A percentile compares a stretch with the other conserved stretches of the same genome.
Evolutionary conservation across 2,888 invertebrate species (phyloP).

Genomic region (Halocaridina rubra): DNA sequence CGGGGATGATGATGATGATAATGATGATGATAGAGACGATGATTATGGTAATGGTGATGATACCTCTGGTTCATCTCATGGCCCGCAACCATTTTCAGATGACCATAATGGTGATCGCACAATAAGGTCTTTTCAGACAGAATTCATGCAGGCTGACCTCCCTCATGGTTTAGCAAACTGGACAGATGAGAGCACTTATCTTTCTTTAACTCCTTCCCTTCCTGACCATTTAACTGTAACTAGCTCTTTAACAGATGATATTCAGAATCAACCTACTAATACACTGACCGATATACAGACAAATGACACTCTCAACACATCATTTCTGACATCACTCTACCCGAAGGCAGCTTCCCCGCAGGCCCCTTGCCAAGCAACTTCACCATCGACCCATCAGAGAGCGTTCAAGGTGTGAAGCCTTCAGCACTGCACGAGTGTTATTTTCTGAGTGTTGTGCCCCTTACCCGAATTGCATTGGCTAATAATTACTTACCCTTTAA

Average conservation of each 20-base stretch:
- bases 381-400: slow-evolving; percentile 26
- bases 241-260: slow-evolving; percentile 13
- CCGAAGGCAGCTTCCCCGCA: slow-evolving; percentile 47
- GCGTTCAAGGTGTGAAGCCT: slow-evolving; percentile 46
- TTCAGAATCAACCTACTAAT: neutral
- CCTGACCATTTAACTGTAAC: slow-evolving; percentile 40
- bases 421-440: slow-evolving; percentile 41
- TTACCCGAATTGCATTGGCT: neutral
- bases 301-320: slow-evolving; percentile 10
- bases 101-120: slow-evolving; percentile 5
- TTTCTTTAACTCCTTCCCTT: slow-evolving; percentile 40
- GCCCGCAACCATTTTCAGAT: slow-evolving; percentile 28
- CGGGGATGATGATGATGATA: slow-evolving; percentile 50
- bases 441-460: slow-evolving; percentile 31
- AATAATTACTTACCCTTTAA: too few relatives aligned
- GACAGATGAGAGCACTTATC: slow-evolving; percentile 63
- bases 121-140: slow-evolving; percentile 14
- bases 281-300: neutral
- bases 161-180: slow-evolving; percentile 52
- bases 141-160: slow-evolving; percentile 35
- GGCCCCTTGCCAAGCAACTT: slow-evolving; percentile 37
- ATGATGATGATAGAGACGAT: slow-evolving; percentile 47
- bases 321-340: slow-evolving; percentile 14
- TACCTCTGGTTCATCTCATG: slow-evolving; percentile 31
- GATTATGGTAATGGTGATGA: slow-evolving; percentile 15